Evolutionary conservation across 2,888 invertebrate genomes (phyloP), one percentile per base, ranked within the genome.

Genomic region (Hemaris fuciformis): DNA sequence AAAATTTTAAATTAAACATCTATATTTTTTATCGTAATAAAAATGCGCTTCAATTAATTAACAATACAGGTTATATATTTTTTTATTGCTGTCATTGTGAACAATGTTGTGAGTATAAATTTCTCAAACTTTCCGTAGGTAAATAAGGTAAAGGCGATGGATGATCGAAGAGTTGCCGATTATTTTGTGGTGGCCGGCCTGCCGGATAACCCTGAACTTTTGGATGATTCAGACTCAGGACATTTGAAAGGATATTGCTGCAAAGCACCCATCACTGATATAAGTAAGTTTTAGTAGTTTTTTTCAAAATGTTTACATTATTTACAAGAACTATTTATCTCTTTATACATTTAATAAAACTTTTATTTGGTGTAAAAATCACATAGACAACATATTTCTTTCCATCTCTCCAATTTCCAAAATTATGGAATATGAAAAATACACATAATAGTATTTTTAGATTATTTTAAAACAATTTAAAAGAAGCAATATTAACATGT

Each of bases 181-280:
- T 99, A 99, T 91, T 99, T 99, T 93, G 98, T 99, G 71, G 97
- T 99, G 66, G 99, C 99, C 81, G 99, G 99, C 27, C 93, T 99
- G 84, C 97, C 98, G 15, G 96, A 96, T 66, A 94, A 95, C 79
- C 95, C 96, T 27, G 95, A 96, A 79, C 93, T 95, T 63, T 92
- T 97, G 59, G 96, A 97, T 81, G 95, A 96, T 74, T 96, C 97
- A 65, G 97, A 97, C 83, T 95, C 96, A 66, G 95, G 96, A 31
- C 96, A 96, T 80, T 94, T 98, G 56, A 97, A 97, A 83, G 95
- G 96, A 75, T 96, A 96, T 81, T 95, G 95, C 83, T 94, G 96
- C 72, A 96, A 96, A 77, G 96, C 98, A 69, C 99, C 99, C 1
- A 99, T 99, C 71, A 99, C 98, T 27, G 99, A 99, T 85, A 96